These are phyloP conservation scores for Drosophila lini DNA, from an alignment of 1,140 invertebrate species.

Conservation along the genomic window DNA sequence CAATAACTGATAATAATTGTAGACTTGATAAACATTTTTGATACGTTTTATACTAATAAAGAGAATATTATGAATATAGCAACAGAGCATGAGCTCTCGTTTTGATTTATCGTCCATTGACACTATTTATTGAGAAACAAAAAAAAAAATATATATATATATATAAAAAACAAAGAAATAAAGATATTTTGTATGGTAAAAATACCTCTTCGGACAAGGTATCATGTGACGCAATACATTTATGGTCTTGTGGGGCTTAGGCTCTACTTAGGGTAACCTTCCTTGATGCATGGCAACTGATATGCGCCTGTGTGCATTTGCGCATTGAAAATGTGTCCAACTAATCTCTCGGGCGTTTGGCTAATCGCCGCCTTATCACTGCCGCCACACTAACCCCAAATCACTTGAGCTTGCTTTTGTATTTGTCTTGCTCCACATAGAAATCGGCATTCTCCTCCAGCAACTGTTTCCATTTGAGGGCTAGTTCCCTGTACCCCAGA, in stretches of 20 bases:
- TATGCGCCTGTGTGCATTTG: constrained; percentile 36
- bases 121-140: constrained; percentile 13
- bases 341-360: constrained; percentile 50
- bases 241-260: constrained; percentile 2
- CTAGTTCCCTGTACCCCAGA: constrained; percentile 85
- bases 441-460: constrained; percentile 85
- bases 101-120: constrained; percentile 39
- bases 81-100: neutral
- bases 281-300: constrained; percentile 10
- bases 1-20: constrained; percentile 81
- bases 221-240: constrained; percentile 15
- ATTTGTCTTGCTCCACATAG: constrained; percentile 86
- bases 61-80: constrained; percentile 65
- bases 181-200: neutral
- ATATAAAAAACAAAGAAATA: neutral
- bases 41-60: constrained; percentile 83
- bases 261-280: neutral
- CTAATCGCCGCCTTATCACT: constrained; percentile 67
- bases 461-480: constrained; percentile 86
- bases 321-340: constrained; percentile 45
- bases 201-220: neutral
- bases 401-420: constrained; percentile 84
- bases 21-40: constrained; percentile 81
- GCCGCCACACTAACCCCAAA: constrained; percentile 41
- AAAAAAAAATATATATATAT: neutral